phyloP scores from a whole-genome alignment of 2,113 vertebrate species.

The Ameiurus melas region DNA sequence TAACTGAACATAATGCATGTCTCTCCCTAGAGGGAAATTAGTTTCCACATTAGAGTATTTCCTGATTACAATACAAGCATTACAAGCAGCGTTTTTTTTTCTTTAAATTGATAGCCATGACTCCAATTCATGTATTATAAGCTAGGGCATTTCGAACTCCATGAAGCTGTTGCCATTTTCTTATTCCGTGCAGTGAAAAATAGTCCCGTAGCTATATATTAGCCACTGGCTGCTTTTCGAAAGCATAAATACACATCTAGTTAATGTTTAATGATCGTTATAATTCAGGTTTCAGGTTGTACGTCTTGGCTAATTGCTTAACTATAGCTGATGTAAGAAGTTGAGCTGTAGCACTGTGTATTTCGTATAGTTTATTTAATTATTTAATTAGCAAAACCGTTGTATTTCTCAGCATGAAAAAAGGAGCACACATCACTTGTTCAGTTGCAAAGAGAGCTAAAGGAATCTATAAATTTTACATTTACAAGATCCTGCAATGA shows the following conservation, averaged over 20 bases:
- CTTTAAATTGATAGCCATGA: background rate
- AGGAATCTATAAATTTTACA: slow-evolving; percentile 99
- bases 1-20: slow-evolving; percentile 2
- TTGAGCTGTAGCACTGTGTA: background rate
- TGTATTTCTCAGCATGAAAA: background rate
- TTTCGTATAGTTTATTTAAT: slow-evolving; percentile 3
- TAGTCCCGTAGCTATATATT: background rate
- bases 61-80: slow-evolving; percentile 5
- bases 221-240: slow-evolving; percentile 19
- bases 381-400: slow-evolving; percentile 9
- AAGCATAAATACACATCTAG: slow-evolving; percentile 21
- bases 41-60: slow-evolving; percentile 1
- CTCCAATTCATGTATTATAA: background rate
- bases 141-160: too few relatives aligned
- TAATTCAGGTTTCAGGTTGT: slow-evolving; percentile 29
- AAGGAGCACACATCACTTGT: slow-evolving; percentile 92
- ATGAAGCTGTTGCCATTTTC: background rate
- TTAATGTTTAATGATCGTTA: slow-evolving; percentile 32
- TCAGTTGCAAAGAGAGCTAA: slow-evolving; percentile 96
- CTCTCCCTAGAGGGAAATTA: slow-evolving; percentile 2
- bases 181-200: background rate
- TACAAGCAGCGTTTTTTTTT: background rate
- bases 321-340: background rate
- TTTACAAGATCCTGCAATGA: slow-evolving; percentile 99
- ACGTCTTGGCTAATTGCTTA: slow-evolving; percentile 36